Evolutionary conservation across 2,797 vertebrate genomes (phyloP), one percentile per base, ranked within the genome.

Genomic region (Anguilla obscura): DNA sequence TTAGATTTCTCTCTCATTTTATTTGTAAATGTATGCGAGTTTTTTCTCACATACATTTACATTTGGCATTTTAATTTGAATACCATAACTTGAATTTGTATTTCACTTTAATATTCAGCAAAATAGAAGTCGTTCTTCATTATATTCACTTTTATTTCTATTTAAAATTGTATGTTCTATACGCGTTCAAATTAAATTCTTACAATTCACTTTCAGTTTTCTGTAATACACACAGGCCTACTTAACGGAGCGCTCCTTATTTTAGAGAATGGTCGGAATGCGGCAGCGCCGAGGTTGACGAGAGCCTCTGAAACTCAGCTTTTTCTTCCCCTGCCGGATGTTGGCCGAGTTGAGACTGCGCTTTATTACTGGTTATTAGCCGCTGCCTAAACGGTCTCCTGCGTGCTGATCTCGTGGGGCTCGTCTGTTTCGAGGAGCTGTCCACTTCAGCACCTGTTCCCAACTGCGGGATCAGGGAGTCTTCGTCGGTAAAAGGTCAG

Each of bases 161-260:
- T 40, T 40, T 40, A 40, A 40, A 40, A 40, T 40, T 40, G 1
- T 40, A 40, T 3, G 50, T 10, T 52, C 50, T 7, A 52, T 52
- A 52, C 50, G 50, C 8, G 6, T 52, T 52, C 6, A 52, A 52
- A 52, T 52, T 52, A 52, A 7, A 10, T 52, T 52, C 50, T 52
- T 10, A 52, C 10, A 52, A 52, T 52, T 52, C 6, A 52, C 50
- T 7, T 7, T 52, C 6, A 10, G 50, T 52, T 52, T 52, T 52
- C 50, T 52, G 50, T 52, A 8, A 27, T 27, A 1, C 9, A 12
- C 1, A 21, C 8, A n/a, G 0, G 96, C 97, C 92, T 96, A 96
- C 0, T 97, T 97, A 92, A 98, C 97, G 18, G 97, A 97, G 84
- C 98, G 94, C 0, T 94, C 92, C 66, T 95, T 97, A 93, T 97